These are phyloP conservation scores for Salvelinus namaycush DNA, from an alignment of 2,113 vertebrate species.

Conservation along the genomic window DNA sequence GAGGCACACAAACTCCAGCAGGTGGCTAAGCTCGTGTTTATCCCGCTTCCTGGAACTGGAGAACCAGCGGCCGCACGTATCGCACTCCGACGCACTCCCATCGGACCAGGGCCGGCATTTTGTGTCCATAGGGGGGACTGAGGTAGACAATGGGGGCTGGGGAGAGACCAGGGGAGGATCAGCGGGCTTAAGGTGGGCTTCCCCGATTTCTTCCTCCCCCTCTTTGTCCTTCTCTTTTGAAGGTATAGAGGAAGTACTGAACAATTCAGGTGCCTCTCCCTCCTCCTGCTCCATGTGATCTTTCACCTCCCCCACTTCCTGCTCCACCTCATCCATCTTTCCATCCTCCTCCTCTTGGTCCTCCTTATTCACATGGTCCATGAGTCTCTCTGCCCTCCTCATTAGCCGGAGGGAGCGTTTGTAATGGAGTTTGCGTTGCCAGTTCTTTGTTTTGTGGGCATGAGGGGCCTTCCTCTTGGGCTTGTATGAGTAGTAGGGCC, in stretches of 20 bases:
- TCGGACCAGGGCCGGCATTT: conserved; percentile 66
- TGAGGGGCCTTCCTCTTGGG: conserved; percentile 82
- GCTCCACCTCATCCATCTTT: conserved; percentile 16
- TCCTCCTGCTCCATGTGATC: conserved; percentile 23
- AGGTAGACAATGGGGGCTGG: conserved; percentile 56
- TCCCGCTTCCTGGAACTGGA: conserved; percentile 80
- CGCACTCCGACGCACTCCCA: conserved; percentile 79
- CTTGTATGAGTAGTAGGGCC: conserved; percentile 91
- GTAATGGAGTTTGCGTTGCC: conserved; percentile 78
- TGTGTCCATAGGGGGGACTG: conserved; percentile 52
- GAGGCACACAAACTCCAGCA: conserved; percentile 78
- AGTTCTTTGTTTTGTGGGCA: conserved; percentile 76
- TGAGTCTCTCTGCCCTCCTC: conserved; percentile 75
- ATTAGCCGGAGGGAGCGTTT: conserved; percentile 75
- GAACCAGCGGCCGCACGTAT: conserved; percentile 83
- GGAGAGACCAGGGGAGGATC: conserved; percentile 29
- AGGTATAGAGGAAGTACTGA: conserved; percentile 14
- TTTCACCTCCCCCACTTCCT: conserved; percentile 25
- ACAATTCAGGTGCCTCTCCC: conserved; percentile 9
- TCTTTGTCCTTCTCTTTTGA: conserved; percentile 21
- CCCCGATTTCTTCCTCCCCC: conserved; percentile 39
- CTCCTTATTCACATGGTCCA: conserved; percentile 58
- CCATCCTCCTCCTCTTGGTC: conserved; percentile 31
- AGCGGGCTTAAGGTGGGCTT: conserved; percentile 25
- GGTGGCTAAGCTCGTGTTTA: conserved; percentile 84